Evolutionary conservation across 2,797 vertebrate genomes (phyloP), one percentile per base, ranked within the genome.

Genomic region (Brotula barbata): DNA sequence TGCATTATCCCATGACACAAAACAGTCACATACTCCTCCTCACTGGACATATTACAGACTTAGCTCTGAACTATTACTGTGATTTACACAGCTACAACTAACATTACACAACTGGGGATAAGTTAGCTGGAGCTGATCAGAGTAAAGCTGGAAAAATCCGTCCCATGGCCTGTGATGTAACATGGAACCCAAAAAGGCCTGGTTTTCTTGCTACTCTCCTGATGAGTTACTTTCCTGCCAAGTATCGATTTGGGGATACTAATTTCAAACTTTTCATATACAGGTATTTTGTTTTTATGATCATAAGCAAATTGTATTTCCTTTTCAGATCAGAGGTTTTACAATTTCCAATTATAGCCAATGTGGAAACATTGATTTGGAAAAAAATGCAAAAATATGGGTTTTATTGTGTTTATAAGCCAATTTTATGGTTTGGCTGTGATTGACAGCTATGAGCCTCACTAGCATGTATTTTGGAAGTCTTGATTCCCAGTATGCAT

Each of bases 321-420:
- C 5, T 7, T 33, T 33, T 16, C 14, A 7, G 7, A 25, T 9
- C n/a, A 39, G 17, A 59, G 51, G 4, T 13, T 43, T 57, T 14
- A 28, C 10, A 14, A 43, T 19, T 44, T 34, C 12, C 53, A 50
- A 6, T 57, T 33, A 33, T n/a, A n/a, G n/a, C n/a, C n/a, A n/a
- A n/a, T n/a, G n/a, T n/a, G n/a, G n/a, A n/a, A n/a, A n/a, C n/a
- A n/a, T n/a, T n/a, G n/a, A n/a, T n/a, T n/a, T n/a, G n/a, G n/a
- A n/a, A n/a, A n/a, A n/a, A 70, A 50, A 37, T 39, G 28, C 28
- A 17, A 73, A n/a, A 66, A 53, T 16, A 41, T 15, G 12, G 22
- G 7, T 63, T 43, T 20, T 23, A 69, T 57, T 72, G 17, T 53
- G 41, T 21, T 65, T 39, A 44, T 6, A 41, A 47, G 36, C 15